These are phyloP conservation scores for Platycercus adscitus DNA, from an alignment of 2,113 vertebrate species.

Conservation along the genomic window DNA sequence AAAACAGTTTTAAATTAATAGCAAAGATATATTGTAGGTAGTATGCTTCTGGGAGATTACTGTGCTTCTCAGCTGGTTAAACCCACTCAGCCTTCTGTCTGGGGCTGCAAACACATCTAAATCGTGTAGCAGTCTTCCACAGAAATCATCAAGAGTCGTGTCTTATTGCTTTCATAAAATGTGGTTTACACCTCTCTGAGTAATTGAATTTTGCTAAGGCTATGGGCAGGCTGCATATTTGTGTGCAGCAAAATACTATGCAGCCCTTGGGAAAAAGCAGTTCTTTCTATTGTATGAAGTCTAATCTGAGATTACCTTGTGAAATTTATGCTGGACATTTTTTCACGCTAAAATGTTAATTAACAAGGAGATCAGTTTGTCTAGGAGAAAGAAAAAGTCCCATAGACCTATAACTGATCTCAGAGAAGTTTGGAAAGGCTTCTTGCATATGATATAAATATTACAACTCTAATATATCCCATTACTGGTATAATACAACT, in stretches of 20 bases:
- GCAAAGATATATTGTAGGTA: not conserved
- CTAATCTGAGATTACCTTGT: constrained; percentile 4
- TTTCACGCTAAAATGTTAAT: constrained; percentile 45
- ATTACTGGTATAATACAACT: not conserved
- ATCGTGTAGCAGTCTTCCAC: not conserved
- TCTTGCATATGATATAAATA: not conserved
- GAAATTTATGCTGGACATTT: constrained; percentile 30
- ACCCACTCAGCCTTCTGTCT: constrained; percentile 6
- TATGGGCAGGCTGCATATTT: constrained; percentile 25
- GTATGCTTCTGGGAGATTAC: constrained; percentile 17
- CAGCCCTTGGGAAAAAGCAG: not conserved
- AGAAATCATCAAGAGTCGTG: constrained; percentile 53
- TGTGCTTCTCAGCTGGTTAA: constrained; percentile 16
- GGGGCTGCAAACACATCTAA: constrained; percentile 1
- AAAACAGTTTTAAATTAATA: constrained; percentile 47
- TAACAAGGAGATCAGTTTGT: constrained; percentile 12
- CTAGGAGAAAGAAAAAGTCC: not conserved
- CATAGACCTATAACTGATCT: not conserved
- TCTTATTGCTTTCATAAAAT: constrained; percentile 61
- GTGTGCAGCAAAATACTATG: not conserved
- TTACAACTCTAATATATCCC: not conserved
- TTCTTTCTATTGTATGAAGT: not conserved
- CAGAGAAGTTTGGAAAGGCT: not conserved
- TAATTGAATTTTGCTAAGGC: constrained; percentile 56
- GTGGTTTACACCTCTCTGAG: constrained; percentile 48